Base-by-base conservation (phyloP, 64 coral and sea anemone species). In the Montipora cactus region DNA sequence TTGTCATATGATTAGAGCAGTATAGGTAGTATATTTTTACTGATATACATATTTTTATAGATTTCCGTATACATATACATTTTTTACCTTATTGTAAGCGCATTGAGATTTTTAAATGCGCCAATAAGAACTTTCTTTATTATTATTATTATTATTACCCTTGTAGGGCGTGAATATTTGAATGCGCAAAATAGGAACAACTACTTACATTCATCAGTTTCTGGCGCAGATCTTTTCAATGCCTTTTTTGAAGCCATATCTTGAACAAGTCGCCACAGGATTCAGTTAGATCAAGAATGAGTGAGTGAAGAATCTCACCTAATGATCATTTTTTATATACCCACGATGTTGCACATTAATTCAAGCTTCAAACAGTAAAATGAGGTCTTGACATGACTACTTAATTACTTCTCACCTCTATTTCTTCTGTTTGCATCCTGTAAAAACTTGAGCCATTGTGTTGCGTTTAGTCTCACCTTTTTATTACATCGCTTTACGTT, bases 341-440 rank as follows among this genome's bases (percentile, higher is more conserved):
- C 14, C 53, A 57, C 18, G 19, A 57, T 57, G 53, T 8, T 11
- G 53, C 53, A 8, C 10, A 57, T 57, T 57, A 57, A 57, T 57
- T 57, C 53, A 57, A 57, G 10, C 53, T 57, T 57, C 53, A 57
- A 57, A 57, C 53, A 78, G 19, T 52, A 55, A 44, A 83, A 62
- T 23, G n/a, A 44, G 52, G 44, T 84, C 64, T 0, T 84, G 44
- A 84, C 81, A 48, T 84, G 59, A 84, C 67, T 81, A 47, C 53
- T 67, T 47, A 84, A 68, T 84, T 67, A 81, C n/a, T 47, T 84
- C 61, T 84, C 59, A 84, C 81, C 59, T 67, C 28, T 47, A 84
- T 68, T 3, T 13, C 45, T 47, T 28, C 28, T 28, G 28, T 28
- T 1, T 28, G 28, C 28, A 28, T 28, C 1, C 28, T 28, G 28